Evolutionary conservation across 2,113 vertebrate genomes (phyloP).

Genomic region (Cygnus atratus): DNA sequence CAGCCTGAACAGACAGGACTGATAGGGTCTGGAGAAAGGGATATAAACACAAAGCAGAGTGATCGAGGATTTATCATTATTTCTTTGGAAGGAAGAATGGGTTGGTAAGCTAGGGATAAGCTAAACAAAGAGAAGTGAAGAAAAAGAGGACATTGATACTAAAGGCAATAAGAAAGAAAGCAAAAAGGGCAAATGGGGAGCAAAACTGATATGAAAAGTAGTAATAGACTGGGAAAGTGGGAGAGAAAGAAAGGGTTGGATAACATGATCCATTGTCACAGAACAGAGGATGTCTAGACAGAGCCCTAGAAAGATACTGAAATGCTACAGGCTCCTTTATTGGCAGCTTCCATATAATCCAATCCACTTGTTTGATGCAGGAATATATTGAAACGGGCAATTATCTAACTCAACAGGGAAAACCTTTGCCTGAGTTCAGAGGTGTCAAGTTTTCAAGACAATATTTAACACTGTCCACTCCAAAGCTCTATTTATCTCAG

Average conservation of each 20-base stretch:
- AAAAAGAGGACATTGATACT: background rate
- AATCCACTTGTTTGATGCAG: background rate
- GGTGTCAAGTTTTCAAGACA: background rate
- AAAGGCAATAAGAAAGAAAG: background rate
- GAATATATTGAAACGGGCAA: background rate
- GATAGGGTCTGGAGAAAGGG: background rate
- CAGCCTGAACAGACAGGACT: background rate
- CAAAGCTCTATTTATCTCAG: background rate
- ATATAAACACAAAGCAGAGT: background rate
- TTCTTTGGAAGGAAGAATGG: background rate
- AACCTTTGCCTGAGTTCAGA: background rate
- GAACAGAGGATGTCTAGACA: background rate
- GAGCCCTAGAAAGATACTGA: background rate
- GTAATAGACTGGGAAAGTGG: background rate
- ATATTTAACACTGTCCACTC: background rate
- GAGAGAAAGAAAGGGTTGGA: background rate
- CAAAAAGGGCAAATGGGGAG: background rate
- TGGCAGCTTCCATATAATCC: background rate
- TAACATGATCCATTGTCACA: background rate
- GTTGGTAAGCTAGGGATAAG: background rate
- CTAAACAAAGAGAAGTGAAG: background rate
- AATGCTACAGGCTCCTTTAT: background rate
- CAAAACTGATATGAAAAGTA: background rate
- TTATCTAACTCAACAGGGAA: background rate
- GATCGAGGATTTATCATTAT: background rate